Evolutionary conservation across 2,113 vertebrate species (phyloP), one percentile per base, ranked within the genome.

Genomic region (Cardinalis cardinalis): DNA sequence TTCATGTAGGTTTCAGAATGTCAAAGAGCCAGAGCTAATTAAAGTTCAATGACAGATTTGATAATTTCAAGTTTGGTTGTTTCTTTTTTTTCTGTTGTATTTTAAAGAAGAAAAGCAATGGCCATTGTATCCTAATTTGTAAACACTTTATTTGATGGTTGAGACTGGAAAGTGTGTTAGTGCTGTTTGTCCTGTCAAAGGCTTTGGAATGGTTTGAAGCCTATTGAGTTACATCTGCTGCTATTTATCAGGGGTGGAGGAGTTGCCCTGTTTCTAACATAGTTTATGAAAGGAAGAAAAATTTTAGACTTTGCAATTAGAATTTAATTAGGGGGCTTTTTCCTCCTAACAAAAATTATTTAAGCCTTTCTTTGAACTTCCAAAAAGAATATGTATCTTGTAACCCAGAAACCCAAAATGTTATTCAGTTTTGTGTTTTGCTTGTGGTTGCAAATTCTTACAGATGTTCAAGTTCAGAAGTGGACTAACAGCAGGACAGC

Each of bases 151-250:
- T 94, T 92, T 85, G 75, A 91, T 75, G 89, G 90, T 79, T 83
- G 72, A 66, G 74, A 79, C 59, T 69, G 82, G 92, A 96, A 96
- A 94, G 48, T 87, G 83, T 73, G 46, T 46, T 79, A 79, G 63
- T 51, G 49, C 51, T 90, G 44, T 88, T 93, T 91, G 78, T 95
- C 92, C 87, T 94, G 68, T 90, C 85, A 77, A 87, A 96, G 71
- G n/a, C n/a, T 79, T 93, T 86, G 86, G 82, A 94, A 87, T 82
- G 86, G 48, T 90, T 91, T 83, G 75, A 92, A 92, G 68, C 91
- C 94, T 69, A 90, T 79, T 90, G 82, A 92, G 46, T 77, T 91
- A 95, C 95, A 96, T 96, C 94, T 97, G 95, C 86, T 95, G 92
- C 74, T 87, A 73, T 89, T 97, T 96, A 94, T 58, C 0, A 2